Evolutionary conservation across 2,888 invertebrate genomes (phyloP).

Genomic region (Lingula anatina): DNA sequence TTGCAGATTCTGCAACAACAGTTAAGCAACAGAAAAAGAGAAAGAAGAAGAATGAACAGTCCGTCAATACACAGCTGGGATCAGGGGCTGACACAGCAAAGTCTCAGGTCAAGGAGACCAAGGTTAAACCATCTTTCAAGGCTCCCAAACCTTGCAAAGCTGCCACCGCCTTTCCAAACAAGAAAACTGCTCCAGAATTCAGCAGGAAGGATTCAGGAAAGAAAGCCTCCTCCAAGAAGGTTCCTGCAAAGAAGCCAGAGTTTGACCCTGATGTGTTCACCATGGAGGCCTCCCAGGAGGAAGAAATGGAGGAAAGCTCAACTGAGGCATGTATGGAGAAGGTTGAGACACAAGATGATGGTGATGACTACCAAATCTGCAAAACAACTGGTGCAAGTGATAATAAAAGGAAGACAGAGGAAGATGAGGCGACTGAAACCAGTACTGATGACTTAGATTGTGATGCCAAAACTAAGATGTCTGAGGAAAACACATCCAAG

Average conservation of each 20-base stretch:
- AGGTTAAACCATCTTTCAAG: no score
- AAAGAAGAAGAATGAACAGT: no score
- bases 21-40: no score
- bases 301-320: background rate
- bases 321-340: background rate
- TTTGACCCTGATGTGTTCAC: conserved; percentile 19
- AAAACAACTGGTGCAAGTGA: conserved; percentile 1
- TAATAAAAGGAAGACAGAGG: background rate
- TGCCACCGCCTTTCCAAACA: no score
- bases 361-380: background rate
- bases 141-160: no score
- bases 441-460: background rate
- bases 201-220: no score
- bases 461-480: background rate
- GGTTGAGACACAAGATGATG: background rate
- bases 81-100: background rate
- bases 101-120: no score
- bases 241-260: conserved; percentile 3
- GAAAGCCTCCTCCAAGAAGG: no score
- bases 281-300: conserved; percentile 12
- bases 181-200: no score
- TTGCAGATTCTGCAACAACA: no score
- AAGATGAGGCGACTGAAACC: background rate
- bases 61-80: no score
- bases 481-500: conserved; percentile 3